Evolutionary conservation across 2,888 invertebrate species (phyloP), one percentile per base, ranked within the genome.

Genomic region (Amiota minor): DNA sequence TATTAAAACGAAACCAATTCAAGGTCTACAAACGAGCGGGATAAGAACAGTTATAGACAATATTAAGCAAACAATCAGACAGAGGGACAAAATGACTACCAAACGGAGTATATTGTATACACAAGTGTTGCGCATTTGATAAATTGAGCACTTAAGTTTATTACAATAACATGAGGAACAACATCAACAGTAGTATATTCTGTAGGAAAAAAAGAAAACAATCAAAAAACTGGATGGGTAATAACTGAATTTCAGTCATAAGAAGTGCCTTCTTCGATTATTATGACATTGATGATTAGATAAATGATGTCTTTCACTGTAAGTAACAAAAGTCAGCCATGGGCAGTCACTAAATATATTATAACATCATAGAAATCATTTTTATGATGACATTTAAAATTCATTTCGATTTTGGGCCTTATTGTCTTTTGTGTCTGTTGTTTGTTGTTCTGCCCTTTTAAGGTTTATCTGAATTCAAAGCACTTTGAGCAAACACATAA

Each of bases 131-230:
- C 67, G 23, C 23, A 45, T 70, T 61, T 70, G 70, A 70, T 59
- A 70, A 74, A 72, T 71, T 61, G 56, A 67, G 70, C 72, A 56
- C 71, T 73, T 47, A 73, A 56, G 23, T 65, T 47, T 73, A 73
- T 73, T 70, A 73, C 50, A 70, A 73, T 12, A 50, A 68, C 6
- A 68, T 16, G 20, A 56, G 56, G 1, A 14, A n/a, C 56, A 56
- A n/a, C 6, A 18, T 16, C 56, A 56, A 10, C 53, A 50, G 14
- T n/a, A 50, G 14, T n/a, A 12, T n/a, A 50, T 50, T n/a, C 53
- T n/a, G 11, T 50, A 2, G 12, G 4, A 12, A 10, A 50, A 50
- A 4, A 50, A n/a, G 50, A 50, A 50, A 50, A 11, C 56, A 56
- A 9, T 16, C 56, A 16, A 2, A 35, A 23, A 6, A 35, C 35